A percentile compares a stretch with the other conserved stretches of the same genome.
Conservation (phyloP, 2,797 vertebrate genomes). For the Babyrousa celebensis region DNA sequence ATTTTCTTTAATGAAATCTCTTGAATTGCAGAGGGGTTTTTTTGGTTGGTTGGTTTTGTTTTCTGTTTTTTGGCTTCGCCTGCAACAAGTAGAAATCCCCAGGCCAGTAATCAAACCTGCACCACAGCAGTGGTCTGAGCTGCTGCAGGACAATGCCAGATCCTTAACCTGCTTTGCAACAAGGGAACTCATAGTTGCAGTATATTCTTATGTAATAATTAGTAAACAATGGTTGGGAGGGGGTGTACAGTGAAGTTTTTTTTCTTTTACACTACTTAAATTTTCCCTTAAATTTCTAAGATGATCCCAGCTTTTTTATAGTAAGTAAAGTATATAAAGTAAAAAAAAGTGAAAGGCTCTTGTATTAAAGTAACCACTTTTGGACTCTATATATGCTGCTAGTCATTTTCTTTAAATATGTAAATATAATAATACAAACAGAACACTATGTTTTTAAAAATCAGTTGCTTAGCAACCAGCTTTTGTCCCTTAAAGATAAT, state of each 20-base stretch:
- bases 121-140: too few relatives aligned
- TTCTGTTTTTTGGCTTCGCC: too few relatives aligned
- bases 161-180: too few relatives aligned
- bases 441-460: neutral
- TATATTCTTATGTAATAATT: slow-evolving; percentile 19
- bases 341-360: neutral
- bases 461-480: neutral
- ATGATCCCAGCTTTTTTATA: neutral
- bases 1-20: slow-evolving; percentile 22
- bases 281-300: slow-evolving; percentile 59
- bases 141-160: too few relatives aligned
- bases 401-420: neutral
- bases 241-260: neutral
- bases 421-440: neutral
- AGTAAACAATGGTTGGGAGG: neutral
- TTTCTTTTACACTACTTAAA: slow-evolving; percentile 46
- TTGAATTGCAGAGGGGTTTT: neutral
- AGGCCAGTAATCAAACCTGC: too few relatives aligned
- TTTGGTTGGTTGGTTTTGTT: too few relatives aligned
- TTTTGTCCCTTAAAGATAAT: slow-evolving; percentile 34
- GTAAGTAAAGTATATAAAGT: neutral
- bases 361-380: neutral
- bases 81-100: too few relatives aligned
- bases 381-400: neutral
- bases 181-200: too few relatives aligned